Evolutionary conservation across 2,888 invertebrate species (phyloP), one percentile per base, ranked within the genome.

Genomic region (Pimpla rufipes): DNA sequence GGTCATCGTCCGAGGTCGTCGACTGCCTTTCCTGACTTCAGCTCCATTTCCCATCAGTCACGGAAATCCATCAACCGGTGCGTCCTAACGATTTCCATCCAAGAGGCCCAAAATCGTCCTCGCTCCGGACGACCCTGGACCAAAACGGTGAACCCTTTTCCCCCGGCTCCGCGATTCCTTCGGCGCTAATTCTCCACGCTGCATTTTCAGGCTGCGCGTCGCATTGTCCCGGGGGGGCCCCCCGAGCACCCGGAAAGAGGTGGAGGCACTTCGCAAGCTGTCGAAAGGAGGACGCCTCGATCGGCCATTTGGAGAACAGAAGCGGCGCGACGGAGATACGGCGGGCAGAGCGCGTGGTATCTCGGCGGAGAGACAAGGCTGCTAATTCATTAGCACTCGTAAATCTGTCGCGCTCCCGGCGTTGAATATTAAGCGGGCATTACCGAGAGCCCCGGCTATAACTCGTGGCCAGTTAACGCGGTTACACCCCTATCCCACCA

Each of bases 341-440:
- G 23, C 8, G 8, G 18, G 52, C 29, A 5, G 29, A n/a, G 3
- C 29, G 18, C 45, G 52, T 21, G 45, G 76, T 71, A 73, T 37
- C 76, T 68, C 77, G 81, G 42, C 74, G 83, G 85, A 80, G 86
- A 87, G 87, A 88, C 86, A 87, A 86, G 88, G 74, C 88, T 88
- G 88, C 90, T 91, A 92, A 93, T 93, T 93, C 92, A 93, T 93
- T 92, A 93, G 90, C 90, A 90, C 91, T 91, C 92, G 91, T 93
- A 93, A 93, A 93, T 93, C 90, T 90, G 91, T 92, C 91, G 90
- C 89, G 89, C 88, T 88, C 87, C 88, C 85, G 88, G 90, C 90
- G 89, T 90, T 90, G 93, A 93, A 93, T 93, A 93, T 92, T 93
- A 92, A 93, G 87, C 89, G 89, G 88, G 88, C 88, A 90, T 92